These are phyloP conservation scores for Apus apus DNA, from an alignment of 2,113 vertebrate genomes.

Conservation along the genomic window DNA sequence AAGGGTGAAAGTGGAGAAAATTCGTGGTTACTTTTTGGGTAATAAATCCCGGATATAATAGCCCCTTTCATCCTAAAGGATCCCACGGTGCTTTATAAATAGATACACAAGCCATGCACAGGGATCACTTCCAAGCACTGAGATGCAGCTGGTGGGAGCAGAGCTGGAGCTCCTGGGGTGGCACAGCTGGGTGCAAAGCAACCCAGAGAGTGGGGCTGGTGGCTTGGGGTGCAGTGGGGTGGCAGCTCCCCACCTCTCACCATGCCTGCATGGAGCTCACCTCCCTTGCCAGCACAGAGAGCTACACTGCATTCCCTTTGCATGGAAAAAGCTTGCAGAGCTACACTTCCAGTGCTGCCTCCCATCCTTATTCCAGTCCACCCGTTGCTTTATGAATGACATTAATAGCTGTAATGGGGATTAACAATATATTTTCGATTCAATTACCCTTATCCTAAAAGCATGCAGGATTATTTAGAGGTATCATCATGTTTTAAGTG, in stretches of 20 bases:
- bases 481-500: not conserved
- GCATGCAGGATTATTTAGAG: not conserved
- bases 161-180: not conserved
- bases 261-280: fast-evolving
- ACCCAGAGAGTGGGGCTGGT: not conserved
- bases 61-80: conserved; percentile 4
- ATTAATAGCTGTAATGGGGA: not conserved
- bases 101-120: not conserved
- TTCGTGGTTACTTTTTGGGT: not conserved
- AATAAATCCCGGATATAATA: not conserved
- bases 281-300: not conserved
- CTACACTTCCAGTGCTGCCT: not conserved
- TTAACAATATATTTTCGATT: not conserved
- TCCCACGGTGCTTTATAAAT: conserved; percentile 43
- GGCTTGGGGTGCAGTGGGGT: fast-evolving
- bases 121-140: conserved; percentile 9
- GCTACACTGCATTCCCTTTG: not conserved
- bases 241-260: not conserved
- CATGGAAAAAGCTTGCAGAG: not conserved
- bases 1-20: not conserved
- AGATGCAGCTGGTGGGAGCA: not conserved
- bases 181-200: not conserved
- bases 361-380: not conserved
- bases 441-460: not conserved
- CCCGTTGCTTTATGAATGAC: not conserved